phyloP scores from a whole-genome alignment of 2,888 invertebrate genomes.

The Microctonus hyperodae region DNA sequence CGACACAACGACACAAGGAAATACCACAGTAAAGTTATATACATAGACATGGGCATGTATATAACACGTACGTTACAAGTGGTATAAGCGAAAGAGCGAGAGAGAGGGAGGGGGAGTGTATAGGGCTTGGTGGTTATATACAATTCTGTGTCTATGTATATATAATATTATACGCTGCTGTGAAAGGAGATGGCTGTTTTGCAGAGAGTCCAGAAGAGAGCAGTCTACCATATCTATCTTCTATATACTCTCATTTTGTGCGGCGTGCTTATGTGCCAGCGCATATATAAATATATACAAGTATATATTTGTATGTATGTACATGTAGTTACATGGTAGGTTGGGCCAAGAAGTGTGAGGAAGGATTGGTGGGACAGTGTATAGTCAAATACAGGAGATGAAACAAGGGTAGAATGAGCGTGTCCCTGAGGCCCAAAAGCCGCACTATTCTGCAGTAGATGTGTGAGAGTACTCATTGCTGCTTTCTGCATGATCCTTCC shows the following conservation, averaged over 20 bases:
- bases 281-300: constrained; percentile 13
- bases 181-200: constrained; percentile 7
- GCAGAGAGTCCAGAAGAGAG: constrained; percentile 8
- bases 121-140: neutral
- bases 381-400: constrained; percentile 29
- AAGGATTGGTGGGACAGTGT: constrained; percentile 41
- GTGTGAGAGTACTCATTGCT: constrained; percentile 17
- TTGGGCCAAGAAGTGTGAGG: constrained; percentile 35
- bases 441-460: constrained; percentile 23
- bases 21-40: constrained; percentile 44
- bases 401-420: constrained; percentile 4
- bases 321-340: constrained; percentile 18
- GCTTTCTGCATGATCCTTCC: constrained; percentile 41
- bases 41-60: constrained; percentile 48
- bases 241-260: constrained; percentile 1
- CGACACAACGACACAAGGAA: constrained; percentile 28
- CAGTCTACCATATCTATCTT: constrained; percentile 2
- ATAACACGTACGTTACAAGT: constrained; percentile 35
- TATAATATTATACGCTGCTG: no score
- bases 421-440: constrained; percentile 45
- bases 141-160: neutral
- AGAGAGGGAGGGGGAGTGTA: neutral
- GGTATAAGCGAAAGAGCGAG: constrained; percentile 8
- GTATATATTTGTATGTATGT: constrained; percentile 6
- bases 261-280: neutral